phyloP scores from a whole-genome alignment of 1,140 invertebrate species.

The Holotrichia oblita region DNA sequence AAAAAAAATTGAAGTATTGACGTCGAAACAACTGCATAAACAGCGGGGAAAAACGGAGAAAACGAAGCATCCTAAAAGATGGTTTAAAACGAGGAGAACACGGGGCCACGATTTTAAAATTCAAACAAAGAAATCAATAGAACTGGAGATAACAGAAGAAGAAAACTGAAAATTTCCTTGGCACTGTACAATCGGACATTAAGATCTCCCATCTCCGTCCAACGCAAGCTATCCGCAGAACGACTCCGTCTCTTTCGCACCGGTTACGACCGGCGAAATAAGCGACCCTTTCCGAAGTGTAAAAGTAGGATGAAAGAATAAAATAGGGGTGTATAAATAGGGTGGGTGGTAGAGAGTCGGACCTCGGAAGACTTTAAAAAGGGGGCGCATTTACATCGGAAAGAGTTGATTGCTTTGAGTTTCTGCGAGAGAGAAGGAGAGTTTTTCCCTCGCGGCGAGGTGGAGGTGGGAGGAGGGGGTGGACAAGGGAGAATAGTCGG shows the following conservation, averaged over 20 bases:
- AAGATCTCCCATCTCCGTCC: conserved; percentile 36
- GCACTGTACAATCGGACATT: conserved; percentile 44
- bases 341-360: conserved; percentile 52
- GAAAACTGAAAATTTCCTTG: conserved; percentile 42
- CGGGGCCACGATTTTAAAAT: conserved; percentile 37
- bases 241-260: conserved; percentile 45
- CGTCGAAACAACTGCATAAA: no score
- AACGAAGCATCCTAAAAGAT: no score
- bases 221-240: neutral
- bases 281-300: conserved; percentile 51
- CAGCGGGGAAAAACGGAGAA: no score
- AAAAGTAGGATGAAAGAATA: no score
- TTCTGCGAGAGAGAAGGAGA: conserved; percentile 44
- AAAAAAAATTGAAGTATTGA: no score
- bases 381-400: conserved; percentile 59
- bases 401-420: conserved; percentile 58
- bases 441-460: no score
- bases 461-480: neutral
- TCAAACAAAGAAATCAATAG: conserved; percentile 44
- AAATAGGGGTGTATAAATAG: conserved; percentile 60
- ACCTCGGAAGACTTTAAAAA: no score
- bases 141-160: conserved; percentile 41
- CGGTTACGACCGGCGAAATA: conserved; percentile 18
- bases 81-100: no score
- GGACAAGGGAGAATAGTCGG: conserved; percentile 46